Base-by-base conservation (phyloP, 1,140 invertebrate species). In the Zaprionus camerounensis region DNA sequence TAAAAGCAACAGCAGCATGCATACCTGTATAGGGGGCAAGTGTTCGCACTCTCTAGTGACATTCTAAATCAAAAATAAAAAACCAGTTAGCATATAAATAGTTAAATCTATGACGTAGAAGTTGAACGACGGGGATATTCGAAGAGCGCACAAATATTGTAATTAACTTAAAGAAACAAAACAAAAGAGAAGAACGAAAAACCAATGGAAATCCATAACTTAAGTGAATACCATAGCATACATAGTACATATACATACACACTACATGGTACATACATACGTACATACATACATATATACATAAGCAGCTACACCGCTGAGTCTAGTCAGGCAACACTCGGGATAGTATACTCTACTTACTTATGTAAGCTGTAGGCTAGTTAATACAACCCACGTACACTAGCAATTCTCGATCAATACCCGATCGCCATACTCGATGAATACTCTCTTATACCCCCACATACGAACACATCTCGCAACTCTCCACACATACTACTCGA, bases 71-170 rank as follows among this genome's bases (percentile, higher is more conserved):
- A 78, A 82, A 83, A 78, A 22, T 17, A 49, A 73, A 58, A 41
- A 61, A 36, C 34, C 51, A 80, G 26, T 71, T 80, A 83, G 77
- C 67, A 53, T 83, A 67, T 78, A 88, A 70, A 77, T 82, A 86
- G 73, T 76, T 59, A 44, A 59, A 44, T 70, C 67, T 70, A 61
- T 71, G 56, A 22, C 11, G 20, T 80, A 69, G 62, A 53, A 44
- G 51, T 69, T 69, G 59, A 31, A 72, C 56, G 28, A 76, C n/a
- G 64, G 76, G 55, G 49, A 87, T 82, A 87, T 81, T 81, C 17
- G 77, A 88, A 88, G 80, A 88, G 84, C 83, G 83, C 83, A 87
- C 83, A 87, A 87, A 83, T 88, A 87, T 64, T 86, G 80, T 86
- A 86, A 80, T 87, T 17, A 46, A 56, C 83, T 81, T 81, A 82